A percentile compares a stretch with the other conserved stretches of the same genome.
Conservation (phyloP, 2,113 vertebrate species). For the Ageneiosus marmoratus region DNA sequence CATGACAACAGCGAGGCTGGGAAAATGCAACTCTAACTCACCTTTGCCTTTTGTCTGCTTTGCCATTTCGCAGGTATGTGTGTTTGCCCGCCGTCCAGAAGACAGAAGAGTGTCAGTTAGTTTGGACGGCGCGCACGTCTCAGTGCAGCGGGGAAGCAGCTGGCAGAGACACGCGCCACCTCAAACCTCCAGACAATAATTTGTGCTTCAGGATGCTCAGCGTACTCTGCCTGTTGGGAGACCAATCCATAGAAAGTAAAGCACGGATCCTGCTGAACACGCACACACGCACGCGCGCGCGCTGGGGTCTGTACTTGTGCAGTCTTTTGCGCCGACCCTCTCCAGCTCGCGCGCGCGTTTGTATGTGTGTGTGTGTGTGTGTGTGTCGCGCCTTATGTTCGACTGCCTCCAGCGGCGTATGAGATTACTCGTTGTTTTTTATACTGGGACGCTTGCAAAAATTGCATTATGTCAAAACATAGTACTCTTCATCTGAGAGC, state of each 20-base stretch:
- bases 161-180: slow-evolving; percentile 19
- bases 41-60: slow-evolving; percentile 70
- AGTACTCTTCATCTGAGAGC: neutral
- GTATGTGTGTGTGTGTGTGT: slow-evolving; percentile 36
- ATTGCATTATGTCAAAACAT: slow-evolving; percentile 13
- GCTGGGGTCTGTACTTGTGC: slow-evolving; percentile 3
- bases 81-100: slow-evolving; percentile 2
- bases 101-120: slow-evolving; percentile 38
- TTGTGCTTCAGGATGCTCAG: slow-evolving; percentile 15
- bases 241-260: slow-evolving; percentile 27
- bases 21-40: slow-evolving; percentile 50
- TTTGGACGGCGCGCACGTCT: slow-evolving; percentile 57
- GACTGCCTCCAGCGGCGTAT: slow-evolving; percentile 75
- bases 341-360: slow-evolving; percentile 14
- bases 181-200: slow-evolving; percentile 15
- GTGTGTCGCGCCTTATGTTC: slow-evolving; percentile 57
- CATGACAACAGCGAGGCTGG: neutral
- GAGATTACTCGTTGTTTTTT: slow-evolving; percentile 11
- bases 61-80: slow-evolving; percentile 65
- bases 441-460: slow-evolving; percentile 13
- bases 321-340: slow-evolving; percentile 16
- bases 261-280: slow-evolving; percentile 20
- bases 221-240: slow-evolving; percentile 9
- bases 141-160: slow-evolving; percentile 30
- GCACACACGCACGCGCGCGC: neutral